Conservation (phyloP, 2,888 invertebrate species). For the Lydus trimaculatus region DNA sequence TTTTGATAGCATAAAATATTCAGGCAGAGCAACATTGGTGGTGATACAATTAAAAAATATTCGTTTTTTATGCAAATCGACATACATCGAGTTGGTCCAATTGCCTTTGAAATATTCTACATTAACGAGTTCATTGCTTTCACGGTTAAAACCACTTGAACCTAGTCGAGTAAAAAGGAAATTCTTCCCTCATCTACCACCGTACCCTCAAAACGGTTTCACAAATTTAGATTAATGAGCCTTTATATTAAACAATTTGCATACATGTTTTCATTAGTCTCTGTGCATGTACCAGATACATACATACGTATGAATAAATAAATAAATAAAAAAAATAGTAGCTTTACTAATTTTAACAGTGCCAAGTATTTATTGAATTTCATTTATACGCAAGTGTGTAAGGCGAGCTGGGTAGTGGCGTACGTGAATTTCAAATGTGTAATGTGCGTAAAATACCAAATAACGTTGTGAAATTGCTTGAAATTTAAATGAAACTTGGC, state of each 20-base stretch:
- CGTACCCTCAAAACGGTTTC: neutral
- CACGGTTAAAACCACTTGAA: slow-evolving; percentile 30
- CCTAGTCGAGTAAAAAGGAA: slow-evolving; percentile 22
- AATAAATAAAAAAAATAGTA: neutral
- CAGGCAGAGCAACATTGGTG: slow-evolving; percentile 32
- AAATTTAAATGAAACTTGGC: slow-evolving; percentile 9
- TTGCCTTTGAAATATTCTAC: slow-evolving; percentile 41
- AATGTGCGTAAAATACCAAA: slow-evolving; percentile 8
- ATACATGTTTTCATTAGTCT: slow-evolving; percentile 19
- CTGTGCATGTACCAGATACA: neutral
- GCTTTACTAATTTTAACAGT: neutral
- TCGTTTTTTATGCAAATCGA: slow-evolving; percentile 49
- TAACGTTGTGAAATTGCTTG: slow-evolving; percentile 4
- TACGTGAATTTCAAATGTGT: slow-evolving; percentile 3
- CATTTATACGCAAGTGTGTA: neutral
- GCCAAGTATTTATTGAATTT: neutral
- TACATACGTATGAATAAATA: neutral
- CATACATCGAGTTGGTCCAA: slow-evolving; percentile 38
- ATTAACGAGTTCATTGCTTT: slow-evolving; percentile 40
- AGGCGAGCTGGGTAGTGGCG: neutral
- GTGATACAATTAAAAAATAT: slow-evolving; percentile 52
- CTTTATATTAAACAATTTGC: slow-evolving; percentile 26
- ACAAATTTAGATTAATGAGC: slow-evolving; percentile 31
- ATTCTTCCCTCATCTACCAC: slow-evolving; percentile 12
- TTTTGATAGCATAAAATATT: slow-evolving; percentile 27